Conservation (phyloP, 2,797 vertebrate genomes). For the Pipistrellus kuhlii region DNA sequence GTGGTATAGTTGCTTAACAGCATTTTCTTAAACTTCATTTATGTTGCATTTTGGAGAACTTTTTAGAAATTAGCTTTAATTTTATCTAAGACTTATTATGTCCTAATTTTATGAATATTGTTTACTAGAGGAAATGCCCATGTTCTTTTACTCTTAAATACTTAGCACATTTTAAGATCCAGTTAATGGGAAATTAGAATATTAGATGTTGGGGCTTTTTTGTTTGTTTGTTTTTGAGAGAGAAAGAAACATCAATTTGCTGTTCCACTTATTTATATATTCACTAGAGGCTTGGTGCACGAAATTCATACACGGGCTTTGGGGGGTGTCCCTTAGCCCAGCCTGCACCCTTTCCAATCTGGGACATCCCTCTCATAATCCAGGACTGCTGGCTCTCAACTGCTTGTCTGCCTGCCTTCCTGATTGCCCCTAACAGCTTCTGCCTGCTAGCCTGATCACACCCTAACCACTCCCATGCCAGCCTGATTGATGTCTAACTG, state of each 20-base stretch:
- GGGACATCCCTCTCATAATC: too few species aligned
- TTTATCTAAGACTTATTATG: slow-evolving; percentile 3
- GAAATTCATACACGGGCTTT: too few species aligned
- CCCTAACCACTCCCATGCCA: too few species aligned
- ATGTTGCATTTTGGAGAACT: slow-evolving; percentile 26
- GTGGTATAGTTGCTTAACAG: neutral
- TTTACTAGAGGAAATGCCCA: neutral
- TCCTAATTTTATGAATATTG: neutral
- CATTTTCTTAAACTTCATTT: slow-evolving; percentile 36
- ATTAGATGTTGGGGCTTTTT: neutral
- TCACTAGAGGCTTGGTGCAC: neutral
- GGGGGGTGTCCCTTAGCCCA: too few species aligned
- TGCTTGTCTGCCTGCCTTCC: too few species aligned
- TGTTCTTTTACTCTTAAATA: neutral
- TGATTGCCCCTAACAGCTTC: too few species aligned
- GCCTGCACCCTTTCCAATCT: too few species aligned
- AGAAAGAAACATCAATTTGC: neutral
- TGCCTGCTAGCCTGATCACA: too few species aligned
- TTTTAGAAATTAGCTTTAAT: slow-evolving; percentile 36
- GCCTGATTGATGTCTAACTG: too few species aligned
- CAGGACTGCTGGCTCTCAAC: too few species aligned
- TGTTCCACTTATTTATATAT: neutral
- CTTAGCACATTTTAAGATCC: neutral
- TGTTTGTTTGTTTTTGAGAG: neutral
- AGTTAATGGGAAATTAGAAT: neutral